phyloP scores from a whole-genome alignment of 2,113 vertebrate species.

The Apistogramma diplotaenia region DNA sequence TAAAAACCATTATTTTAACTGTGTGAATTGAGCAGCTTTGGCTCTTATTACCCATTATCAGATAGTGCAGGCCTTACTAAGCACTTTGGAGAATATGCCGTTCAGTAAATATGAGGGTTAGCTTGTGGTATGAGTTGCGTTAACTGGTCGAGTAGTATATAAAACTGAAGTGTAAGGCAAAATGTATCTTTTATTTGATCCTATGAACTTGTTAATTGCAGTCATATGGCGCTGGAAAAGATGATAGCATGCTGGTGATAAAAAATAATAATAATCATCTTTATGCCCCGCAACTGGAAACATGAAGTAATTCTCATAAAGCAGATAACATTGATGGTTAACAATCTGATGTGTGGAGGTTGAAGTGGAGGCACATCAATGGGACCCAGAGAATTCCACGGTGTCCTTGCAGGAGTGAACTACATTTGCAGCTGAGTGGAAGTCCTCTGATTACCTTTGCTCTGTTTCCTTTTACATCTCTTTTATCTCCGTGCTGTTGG shows the following conservation, averaged over 20 bases:
- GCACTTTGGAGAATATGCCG: neutral
- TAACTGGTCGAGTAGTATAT: neutral
- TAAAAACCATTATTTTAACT: slow-evolving; percentile 40
- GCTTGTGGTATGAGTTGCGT: neutral
- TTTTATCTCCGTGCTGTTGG: slow-evolving; percentile 60
- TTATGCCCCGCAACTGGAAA: neutral
- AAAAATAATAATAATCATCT: neutral
- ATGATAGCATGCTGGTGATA: neutral
- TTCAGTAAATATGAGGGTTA: neutral
- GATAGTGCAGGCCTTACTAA: slow-evolving; percentile 8
- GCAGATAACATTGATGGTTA: neutral
- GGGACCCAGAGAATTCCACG: neutral
- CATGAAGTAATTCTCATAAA: slow-evolving; percentile 13
- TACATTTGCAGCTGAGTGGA: slow-evolving; percentile 23
- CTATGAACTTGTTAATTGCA: neutral
- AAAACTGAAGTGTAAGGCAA: neutral
- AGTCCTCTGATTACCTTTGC: slow-evolving; percentile 48
- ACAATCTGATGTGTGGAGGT: slow-evolving; percentile 7
- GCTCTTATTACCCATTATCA: slow-evolving; percentile 36
- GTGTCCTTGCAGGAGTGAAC: neutral
- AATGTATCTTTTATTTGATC: neutral
- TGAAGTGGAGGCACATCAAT: slow-evolving; percentile 5
- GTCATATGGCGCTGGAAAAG: neutral
- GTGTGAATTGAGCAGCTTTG: slow-evolving; percentile 24
- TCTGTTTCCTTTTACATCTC: slow-evolving; percentile 52